Base-by-base conservation (phyloP, 2,113 vertebrate species). In the Oostethus manadensis region DNA sequence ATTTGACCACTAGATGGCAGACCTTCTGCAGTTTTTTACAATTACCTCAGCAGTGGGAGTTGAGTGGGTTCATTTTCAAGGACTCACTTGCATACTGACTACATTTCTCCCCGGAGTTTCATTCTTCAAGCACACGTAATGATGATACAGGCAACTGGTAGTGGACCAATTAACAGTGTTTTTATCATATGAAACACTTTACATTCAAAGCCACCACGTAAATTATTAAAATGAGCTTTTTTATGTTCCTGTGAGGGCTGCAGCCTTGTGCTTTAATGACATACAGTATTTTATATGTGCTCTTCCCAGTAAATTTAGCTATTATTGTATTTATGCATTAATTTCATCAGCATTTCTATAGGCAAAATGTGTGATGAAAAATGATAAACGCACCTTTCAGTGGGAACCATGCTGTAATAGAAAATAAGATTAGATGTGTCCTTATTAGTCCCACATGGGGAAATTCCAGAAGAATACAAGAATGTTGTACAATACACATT, bases 21-120 rank as follows among this genome's bases (percentile, higher is more conserved):
- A 57, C 56, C 74, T 58, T 60, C 3, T 23, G 53, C 60, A 62
- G 11, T 55, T n/a, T 61, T 63, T 20, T 1, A 10, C 10, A 20
- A 21, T 26, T 49, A 18, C 18, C 29, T 13, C 8, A 42, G 66
- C 61, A 62, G 72, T 8, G 71, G 67, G 81, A 79, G 84, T 84
- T 84, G 79, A 85, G 0, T 60, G 81, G 58, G 87, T 88, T 88
- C 79, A 76, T 79, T 74, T 70, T 66, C 68, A 79, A 83, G 78
- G 78, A 80, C 64, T 77, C 54, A 56, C 68, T 69, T 67, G 68
- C 73, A 66, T 17, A 38, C 57, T 21, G 33, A 40, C 35, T 40
- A 14, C 45, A 50, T 73, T 69, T 70, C 29, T 68, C 60, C 43
- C 51, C 14, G 18, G 42, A 62, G 51, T 61, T 77, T 68, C 16